Evolutionary conservation across 2,113 vertebrate genomes (phyloP).

Genomic region (Hyperopisus bebe): DNA sequence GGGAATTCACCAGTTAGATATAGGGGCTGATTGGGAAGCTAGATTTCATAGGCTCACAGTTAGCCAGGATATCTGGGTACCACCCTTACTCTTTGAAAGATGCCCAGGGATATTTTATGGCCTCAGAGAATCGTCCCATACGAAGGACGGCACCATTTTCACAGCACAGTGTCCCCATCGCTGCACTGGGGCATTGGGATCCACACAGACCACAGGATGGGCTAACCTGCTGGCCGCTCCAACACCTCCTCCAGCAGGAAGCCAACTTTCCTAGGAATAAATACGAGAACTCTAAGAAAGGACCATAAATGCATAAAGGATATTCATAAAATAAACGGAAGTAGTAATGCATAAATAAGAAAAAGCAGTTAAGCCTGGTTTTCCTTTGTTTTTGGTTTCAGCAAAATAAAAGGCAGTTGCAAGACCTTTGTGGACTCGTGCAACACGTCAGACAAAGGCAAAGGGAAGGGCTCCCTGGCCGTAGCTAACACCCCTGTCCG

Average conservation of each 20-base stretch:
- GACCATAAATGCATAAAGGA: background rate
- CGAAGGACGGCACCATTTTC: background rate
- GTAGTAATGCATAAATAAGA: background rate
- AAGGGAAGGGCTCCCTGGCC: conserved; percentile 83
- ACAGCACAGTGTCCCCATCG: background rate
- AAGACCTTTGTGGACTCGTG: conserved; percentile 83
- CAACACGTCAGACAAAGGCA: conserved; percentile 82
- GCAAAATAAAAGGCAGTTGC: conserved; percentile 76
- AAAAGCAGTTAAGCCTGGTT: conserved; percentile 8
- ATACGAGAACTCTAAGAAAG: background rate
- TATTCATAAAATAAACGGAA: background rate
- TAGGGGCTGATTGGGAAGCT: background rate
- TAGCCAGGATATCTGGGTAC: background rate
- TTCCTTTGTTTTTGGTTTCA: conserved; percentile 28
- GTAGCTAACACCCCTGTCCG: conserved; percentile 63
- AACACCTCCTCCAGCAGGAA: background rate
- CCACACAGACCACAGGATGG: background rate
- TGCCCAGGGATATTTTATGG: background rate
- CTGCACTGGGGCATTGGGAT: background rate
- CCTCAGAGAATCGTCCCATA: background rate
- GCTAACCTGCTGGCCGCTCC: background rate
- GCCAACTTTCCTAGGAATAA: background rate
- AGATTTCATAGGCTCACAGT: background rate
- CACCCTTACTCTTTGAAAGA: background rate
- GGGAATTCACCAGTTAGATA: background rate